These are phyloP conservation scores for Alethe diademata DNA, from an alignment of 2,113 vertebrate species.

Conservation along the genomic window DNA sequence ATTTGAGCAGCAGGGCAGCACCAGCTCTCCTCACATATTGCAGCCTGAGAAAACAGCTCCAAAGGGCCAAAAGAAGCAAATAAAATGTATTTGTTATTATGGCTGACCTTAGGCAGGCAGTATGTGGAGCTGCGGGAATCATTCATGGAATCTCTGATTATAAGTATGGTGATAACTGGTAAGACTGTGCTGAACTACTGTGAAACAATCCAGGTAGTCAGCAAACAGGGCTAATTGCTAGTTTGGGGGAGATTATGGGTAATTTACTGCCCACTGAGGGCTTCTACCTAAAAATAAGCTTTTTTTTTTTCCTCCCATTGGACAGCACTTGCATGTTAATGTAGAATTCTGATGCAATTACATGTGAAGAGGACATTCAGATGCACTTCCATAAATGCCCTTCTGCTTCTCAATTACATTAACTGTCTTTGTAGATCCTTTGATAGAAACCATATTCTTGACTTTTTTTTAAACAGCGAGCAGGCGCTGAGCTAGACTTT, in stretches of 20 bases:
- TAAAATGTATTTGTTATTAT: slow-evolving; percentile 37
- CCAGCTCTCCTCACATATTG: not conserved
- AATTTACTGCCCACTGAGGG: slow-evolving; percentile 64
- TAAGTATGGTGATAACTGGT: slow-evolving; percentile 60
- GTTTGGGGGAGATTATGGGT: slow-evolving; percentile 62
- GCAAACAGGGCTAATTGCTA: slow-evolving; percentile 66
- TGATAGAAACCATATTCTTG: slow-evolving; percentile 14
- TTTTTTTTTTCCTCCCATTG: not conserved
- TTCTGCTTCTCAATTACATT: not conserved
- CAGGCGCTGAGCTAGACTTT: not conserved
- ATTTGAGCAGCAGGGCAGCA: not conserved
- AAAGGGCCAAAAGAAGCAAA: slow-evolving; percentile 20
- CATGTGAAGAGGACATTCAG: slow-evolving; percentile 1
- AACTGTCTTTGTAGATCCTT: slow-evolving; percentile 22
- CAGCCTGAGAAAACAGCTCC: slow-evolving; percentile 1
- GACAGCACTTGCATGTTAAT: slow-evolving; percentile 53
- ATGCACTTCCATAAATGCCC: slow-evolving; percentile 33
- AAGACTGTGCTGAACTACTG: slow-evolving; percentile 38
- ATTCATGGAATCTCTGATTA: not conserved
- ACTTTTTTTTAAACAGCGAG: not conserved
- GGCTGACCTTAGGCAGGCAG: not conserved
- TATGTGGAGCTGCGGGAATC: not conserved
- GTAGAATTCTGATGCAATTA: slow-evolving; percentile 23
- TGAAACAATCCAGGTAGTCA: slow-evolving; percentile 65
- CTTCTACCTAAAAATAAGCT: slow-evolving; percentile 61